These are phyloP conservation scores for Dioctria linearis DNA, from an alignment of 2,888 invertebrate species.

Conservation along the genomic window DNA sequence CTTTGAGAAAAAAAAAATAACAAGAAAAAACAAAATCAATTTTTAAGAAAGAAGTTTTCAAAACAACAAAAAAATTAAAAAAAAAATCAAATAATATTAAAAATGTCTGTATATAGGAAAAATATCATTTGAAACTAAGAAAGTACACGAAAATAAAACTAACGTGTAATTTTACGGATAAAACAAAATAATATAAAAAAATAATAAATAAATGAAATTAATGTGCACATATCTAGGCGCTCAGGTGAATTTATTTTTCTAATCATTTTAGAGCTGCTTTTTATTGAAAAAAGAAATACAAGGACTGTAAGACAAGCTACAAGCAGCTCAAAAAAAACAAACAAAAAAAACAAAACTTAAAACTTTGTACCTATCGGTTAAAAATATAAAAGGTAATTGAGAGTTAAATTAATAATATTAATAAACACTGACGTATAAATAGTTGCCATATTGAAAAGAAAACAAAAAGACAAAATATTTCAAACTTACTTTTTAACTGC, in stretches of 20 bases:
- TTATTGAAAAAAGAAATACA: conserved; percentile 8
- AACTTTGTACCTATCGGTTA: conserved; percentile 46
- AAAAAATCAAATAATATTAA: conserved; percentile 40
- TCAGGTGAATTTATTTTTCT: conserved; percentile 60
- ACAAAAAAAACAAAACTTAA: not conserved
- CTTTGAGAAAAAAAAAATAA: not conserved
- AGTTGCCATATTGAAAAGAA: not conserved
- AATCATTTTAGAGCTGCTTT: conserved; percentile 31
- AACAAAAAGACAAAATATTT: not conserved
- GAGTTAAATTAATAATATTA: conserved; percentile 17
- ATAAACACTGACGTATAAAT: not conserved
- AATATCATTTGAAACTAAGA: conserved; percentile 32
- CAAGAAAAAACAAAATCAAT: conserved; percentile 5
- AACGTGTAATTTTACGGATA: not conserved
- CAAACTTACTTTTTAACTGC: not conserved
- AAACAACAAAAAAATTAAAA: conserved; percentile 13
- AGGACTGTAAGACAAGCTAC: not conserved
- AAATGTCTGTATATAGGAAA: conserved; percentile 43
- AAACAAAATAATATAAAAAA: not conserved
- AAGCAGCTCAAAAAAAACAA: conserved; percentile 9
- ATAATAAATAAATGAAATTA: conserved; percentile 41
- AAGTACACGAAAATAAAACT: not conserved
- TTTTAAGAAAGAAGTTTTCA: conserved; percentile 5
- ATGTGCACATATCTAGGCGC: conserved; percentile 68
- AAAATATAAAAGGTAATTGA: conserved; percentile 19